Evolutionary conservation across 2,888 invertebrate genomes (phyloP), one percentile per base, ranked within the genome.

Genomic region (Sesia apiformis): DNA sequence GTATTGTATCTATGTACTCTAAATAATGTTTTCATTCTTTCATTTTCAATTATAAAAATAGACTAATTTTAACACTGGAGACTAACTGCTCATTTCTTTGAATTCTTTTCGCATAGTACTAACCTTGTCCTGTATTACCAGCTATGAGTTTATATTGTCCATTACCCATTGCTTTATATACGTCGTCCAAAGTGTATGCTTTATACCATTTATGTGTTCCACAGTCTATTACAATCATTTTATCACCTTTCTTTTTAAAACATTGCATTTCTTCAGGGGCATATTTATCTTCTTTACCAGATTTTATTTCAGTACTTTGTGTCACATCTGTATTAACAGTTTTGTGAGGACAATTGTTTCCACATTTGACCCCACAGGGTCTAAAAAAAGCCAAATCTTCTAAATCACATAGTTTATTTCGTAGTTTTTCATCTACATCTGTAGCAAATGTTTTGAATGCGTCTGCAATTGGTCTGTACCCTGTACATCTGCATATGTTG

Each of bases 401-500:
- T 42, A 90, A 63, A 57, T 90, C 93, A 0, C 75, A 70, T 42
- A 93, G 78, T 66, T 89, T 89, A 5, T 90, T 79, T 0, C 78
- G 72, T 6, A 93, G 75, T 51, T 77, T 67, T 52, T 90, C 80
- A 4, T 91, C 86, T 4, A 91, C 91, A 63, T 94, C 93, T 0
- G 73, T 81, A 0, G 94, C 93, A 62, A 94, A 93, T 1, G 93
- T 92, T 76, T 95, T 95, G 76, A 96, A 94, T 3, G 95, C 93
- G 69, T 95, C 95, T 52, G 94, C 83, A 58, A 96, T 96, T 0
- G 95, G 91, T 4, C 95, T 87, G 69, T 95, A 95, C 0, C 95
- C 95, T 0, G 95, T 96, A 66, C 96, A 96, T 53, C 96, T 90
- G 63, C 96, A 96, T 40, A 95, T 92, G 62, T 95, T 94, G 52